A percentile compares a stretch with the other conserved stretches of the same genome.
Evolutionary conservation across 2,888 invertebrate species (phyloP).

Genomic region (Rapana venosa): DNA sequence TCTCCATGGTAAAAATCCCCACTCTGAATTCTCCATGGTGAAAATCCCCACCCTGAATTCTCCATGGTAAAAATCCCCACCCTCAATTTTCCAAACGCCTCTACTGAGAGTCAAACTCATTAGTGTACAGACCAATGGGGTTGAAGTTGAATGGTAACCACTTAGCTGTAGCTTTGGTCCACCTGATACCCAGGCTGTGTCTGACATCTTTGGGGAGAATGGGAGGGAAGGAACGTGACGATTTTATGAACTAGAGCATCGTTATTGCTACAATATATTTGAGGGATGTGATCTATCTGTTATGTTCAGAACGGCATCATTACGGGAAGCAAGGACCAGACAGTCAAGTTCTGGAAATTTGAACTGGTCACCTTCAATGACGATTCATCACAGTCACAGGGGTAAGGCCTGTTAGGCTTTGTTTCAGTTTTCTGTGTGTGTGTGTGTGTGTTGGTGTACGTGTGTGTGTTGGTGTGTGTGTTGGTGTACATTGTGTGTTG

Average conservation of each 20-base stretch:
- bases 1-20: too few relatives aligned
- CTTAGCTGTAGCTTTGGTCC: too few relatives aligned
- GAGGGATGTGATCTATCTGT: neutral
- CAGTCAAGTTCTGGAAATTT: conserved; percentile 96
- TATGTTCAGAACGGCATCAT: conserved; percentile 78
- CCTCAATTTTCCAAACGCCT: too few relatives aligned
- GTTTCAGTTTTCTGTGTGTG: neutral
- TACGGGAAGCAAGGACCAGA: conserved; percentile 92
- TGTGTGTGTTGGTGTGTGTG: neutral
- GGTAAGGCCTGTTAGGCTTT: neutral
- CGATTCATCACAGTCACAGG: neutral
- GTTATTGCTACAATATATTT: too few relatives aligned
- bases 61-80: too few relatives aligned
- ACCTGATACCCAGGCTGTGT: too few relatives aligned
- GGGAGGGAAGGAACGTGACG: neutral
- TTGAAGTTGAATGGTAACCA: too few relatives aligned
- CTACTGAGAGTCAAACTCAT: too few relatives aligned
- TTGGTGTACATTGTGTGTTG: neutral
- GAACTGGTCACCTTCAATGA: conserved; percentile 85
- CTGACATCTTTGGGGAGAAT: neutral
- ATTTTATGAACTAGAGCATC: neutral
- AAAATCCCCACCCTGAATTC: too few relatives aligned
- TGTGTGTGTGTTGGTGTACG: neutral
- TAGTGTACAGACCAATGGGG: too few relatives aligned
- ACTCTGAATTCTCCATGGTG: too few relatives aligned